A percentile compares a stretch with the other conserved stretches of the same genome.
These are phyloP conservation scores for Alligator mississippiensis DNA, from an alignment of 2,113 vertebrate genomes.

Conservation along the genomic window DNA sequence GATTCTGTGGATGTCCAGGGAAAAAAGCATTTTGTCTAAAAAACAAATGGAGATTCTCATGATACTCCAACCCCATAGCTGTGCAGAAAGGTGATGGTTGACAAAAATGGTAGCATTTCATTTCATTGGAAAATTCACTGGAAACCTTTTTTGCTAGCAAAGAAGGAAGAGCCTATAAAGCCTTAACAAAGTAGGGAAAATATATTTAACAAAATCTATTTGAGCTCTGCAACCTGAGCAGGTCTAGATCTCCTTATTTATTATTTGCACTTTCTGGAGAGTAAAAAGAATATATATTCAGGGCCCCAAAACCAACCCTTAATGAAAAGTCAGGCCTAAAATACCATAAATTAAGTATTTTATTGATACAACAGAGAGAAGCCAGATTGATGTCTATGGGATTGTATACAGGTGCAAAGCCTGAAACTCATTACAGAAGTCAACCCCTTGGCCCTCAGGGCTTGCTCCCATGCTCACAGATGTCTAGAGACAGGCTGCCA, in stretches of 20 bases:
- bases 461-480: fast-evolving
- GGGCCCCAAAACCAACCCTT: not conserved
- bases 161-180: not conserved
- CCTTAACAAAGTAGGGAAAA: not conserved
- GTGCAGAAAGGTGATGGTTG: not conserved
- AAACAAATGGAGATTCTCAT: not conserved
- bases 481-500: not conserved
- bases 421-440: too few relatives aligned
- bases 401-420: too few relatives aligned
- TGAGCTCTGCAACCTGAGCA: not conserved
- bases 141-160: not conserved
- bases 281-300: not conserved
- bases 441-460: too few relatives aligned
- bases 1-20: not conserved
- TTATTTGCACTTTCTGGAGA: not conserved
- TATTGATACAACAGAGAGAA: too few relatives aligned
- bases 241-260: not conserved
- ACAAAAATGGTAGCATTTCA: too few relatives aligned
- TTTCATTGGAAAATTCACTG: not conserved
- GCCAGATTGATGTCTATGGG: too few relatives aligned
- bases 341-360: too few relatives aligned
- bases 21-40: not conserved
- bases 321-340: not conserved
- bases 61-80: not conserved
- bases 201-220: not conserved